Evolutionary conservation across 2,797 vertebrate genomes (phyloP).

Genomic region (Pseudopleuronectes americanus): DNA sequence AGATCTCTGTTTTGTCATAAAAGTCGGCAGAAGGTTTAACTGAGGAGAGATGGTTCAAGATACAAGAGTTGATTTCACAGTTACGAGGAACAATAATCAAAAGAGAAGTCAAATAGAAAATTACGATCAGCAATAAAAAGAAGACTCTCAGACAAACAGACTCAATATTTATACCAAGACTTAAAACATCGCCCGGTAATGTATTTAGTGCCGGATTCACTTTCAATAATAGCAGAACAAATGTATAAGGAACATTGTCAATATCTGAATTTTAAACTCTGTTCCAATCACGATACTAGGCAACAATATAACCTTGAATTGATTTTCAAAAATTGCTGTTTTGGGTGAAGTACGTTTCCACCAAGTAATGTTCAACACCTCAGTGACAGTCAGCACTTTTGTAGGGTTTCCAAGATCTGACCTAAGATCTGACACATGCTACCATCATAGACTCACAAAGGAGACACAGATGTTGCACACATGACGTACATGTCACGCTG

Average conservation of each 20-base stretch:
- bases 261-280: too few species aligned
- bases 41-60: not conserved
- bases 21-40: too few species aligned
- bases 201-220: too few species aligned
- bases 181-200: too few species aligned
- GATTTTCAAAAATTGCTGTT: too few species aligned
- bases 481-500: not conserved
- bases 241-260: too few species aligned
- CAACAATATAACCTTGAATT: too few species aligned
- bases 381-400: not conserved
- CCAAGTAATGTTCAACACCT: not conserved
- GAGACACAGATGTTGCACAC: not conserved
- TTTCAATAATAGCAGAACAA: too few species aligned
- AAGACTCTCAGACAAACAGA: too few species aligned
- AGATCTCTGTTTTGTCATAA: too few species aligned
- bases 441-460: not conserved
- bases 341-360: not conserved
- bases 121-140: not conserved
- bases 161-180: too few species aligned
- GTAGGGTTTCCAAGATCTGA: not conserved
- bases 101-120: not conserved
- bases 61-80: not conserved
- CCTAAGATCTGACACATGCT: not conserved
- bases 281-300: too few species aligned
- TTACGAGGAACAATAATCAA: not conserved